phyloP scores from a whole-genome alignment of 2,888 invertebrate species.

The Troides oblongomaculatus region DNA sequence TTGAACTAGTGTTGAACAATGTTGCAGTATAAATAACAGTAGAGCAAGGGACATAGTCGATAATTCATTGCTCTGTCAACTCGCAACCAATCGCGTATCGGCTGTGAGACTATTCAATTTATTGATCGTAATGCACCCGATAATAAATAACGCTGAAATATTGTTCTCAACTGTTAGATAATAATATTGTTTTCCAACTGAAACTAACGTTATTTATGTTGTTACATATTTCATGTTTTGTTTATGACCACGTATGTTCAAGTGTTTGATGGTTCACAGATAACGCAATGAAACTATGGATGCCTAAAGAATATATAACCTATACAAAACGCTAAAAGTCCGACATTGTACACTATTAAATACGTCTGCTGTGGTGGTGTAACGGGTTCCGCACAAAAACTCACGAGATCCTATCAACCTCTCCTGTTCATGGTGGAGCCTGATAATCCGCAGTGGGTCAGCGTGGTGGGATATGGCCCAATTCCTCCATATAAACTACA shows the following conservation, averaged over 20 bases:
- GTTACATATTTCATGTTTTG: neutral
- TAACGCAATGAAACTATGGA: too few species aligned
- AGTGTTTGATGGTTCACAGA: too few species aligned
- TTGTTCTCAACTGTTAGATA: conserved; percentile 15
- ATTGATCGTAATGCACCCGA: conserved; percentile 8
- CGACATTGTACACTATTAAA: too few species aligned
- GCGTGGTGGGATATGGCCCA: too few species aligned
- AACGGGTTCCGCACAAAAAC: too few species aligned
- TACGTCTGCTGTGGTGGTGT: too few species aligned
- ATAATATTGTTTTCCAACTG: conserved; percentile 16
- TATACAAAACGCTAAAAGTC: too few species aligned
- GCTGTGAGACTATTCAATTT: conserved; percentile 21
- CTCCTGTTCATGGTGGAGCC: too few species aligned
- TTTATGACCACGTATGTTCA: neutral
- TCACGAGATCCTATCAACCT: too few species aligned
- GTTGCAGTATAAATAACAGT: conserved; percentile 20
- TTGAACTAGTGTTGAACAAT: conserved; percentile 12
- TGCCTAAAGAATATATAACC: too few species aligned
- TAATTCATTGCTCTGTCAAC: conserved; percentile 24
- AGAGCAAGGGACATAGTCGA: conserved; percentile 15
- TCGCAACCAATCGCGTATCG: conserved; percentile 23
- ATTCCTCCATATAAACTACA: too few species aligned
- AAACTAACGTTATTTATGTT: neutral
- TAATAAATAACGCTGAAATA: conserved; percentile 26
- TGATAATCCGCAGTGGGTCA: too few species aligned